These are phyloP conservation scores for Aphyosemion australe DNA, from an alignment of 2,113 vertebrate genomes.

Conservation along the genomic window DNA sequence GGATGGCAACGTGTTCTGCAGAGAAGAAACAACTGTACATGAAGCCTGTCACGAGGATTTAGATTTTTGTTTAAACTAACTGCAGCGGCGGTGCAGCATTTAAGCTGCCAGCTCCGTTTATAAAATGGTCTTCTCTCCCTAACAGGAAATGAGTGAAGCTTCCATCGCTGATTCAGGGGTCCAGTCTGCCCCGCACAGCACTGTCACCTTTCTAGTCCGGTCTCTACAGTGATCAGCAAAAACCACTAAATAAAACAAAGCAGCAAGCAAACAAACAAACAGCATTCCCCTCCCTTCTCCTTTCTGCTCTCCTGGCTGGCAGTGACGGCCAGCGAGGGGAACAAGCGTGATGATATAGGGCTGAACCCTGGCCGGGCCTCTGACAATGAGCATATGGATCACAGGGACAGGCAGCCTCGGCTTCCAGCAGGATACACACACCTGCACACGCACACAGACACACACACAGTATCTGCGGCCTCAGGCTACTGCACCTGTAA, in stretches of 20 bases:
- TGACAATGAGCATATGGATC: conserved; percentile 76
- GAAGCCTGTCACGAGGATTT: conserved; percentile 2
- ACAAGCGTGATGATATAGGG: conserved; percentile 54
- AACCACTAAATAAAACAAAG: conserved; percentile 63
- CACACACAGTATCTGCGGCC: conserved; percentile 26
- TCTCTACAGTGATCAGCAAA: conserved; percentile 73
- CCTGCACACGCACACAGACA: conserved; percentile 17
- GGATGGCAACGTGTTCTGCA: conserved; percentile 32
- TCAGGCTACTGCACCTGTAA: conserved; percentile 46
- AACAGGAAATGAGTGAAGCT: conserved; percentile 41
- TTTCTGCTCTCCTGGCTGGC: conserved; percentile 42
- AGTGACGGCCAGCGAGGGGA: conserved; percentile 42
- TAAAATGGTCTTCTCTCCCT: conserved; percentile 31
- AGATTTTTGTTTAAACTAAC: conserved; percentile 32
- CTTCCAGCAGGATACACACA: conserved; percentile 54
- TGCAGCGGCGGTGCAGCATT: conserved; percentile 18
- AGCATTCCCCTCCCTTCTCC: conserved; percentile 37
- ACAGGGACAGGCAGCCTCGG: conserved; percentile 47
- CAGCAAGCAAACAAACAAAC: conserved; percentile 66
- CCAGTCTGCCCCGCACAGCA: conserved; percentile 43
- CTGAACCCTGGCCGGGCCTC: conserved; percentile 63
- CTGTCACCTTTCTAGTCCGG: conserved; percentile 66
- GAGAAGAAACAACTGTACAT: conserved; percentile 21
- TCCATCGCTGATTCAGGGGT: conserved; percentile 70
- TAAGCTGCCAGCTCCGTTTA: conserved; percentile 16